Base-by-base conservation (phyloP, 2,113 vertebrate species). In the Propithecus coquereli region DNA sequence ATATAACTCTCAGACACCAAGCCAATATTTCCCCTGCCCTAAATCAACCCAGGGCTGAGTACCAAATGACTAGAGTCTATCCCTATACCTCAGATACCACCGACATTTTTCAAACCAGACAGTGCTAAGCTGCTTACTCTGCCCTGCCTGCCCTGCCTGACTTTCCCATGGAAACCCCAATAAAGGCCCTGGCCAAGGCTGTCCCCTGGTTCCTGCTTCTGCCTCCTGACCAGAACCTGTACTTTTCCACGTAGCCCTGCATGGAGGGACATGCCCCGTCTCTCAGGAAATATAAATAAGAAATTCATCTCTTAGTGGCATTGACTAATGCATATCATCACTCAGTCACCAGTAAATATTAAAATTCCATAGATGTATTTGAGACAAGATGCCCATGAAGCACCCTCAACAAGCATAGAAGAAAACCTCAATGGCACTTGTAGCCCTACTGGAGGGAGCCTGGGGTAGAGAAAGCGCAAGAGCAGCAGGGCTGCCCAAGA, bases 361-460 rank as follows among this genome's bases (percentile, higher is more conserved):
- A 43, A 80, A 92, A 59, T 59, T 25, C 18, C 12, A 40, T 1
- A n/a, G 74, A 16, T 43, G 47, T 20, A 13, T 34, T 90, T 90
- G 87, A 82, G 25, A 30, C 6, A 7, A 1, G 3, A 2, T 63
- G 14, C 27, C 45, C 6, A 11, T 2, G 2, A 40, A 40, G 40
- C 8, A 57, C 1, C 17, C 4, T 81, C 8, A 0, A 3, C 6
- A 47, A 32, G 16, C 8, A 87, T 2, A 47, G 20, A 77, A 71
- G 34, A 30, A 59, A 22, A 45, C 6, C 43, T 23, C n/a, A 43
- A 0, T 68, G 9, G 11, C 25, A 74, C 82, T 74, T 52, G 14
- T 57, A 34, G 34, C 13, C 47, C 1, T 2, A 74, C 2, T 18
- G 27, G 13, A 14, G 30, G n/a, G 37, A 0, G 8, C 10, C 3